These are phyloP conservation scores for Macrophya alboannulata DNA, from an alignment of 2,888 invertebrate species.

Conservation along the genomic window DNA sequence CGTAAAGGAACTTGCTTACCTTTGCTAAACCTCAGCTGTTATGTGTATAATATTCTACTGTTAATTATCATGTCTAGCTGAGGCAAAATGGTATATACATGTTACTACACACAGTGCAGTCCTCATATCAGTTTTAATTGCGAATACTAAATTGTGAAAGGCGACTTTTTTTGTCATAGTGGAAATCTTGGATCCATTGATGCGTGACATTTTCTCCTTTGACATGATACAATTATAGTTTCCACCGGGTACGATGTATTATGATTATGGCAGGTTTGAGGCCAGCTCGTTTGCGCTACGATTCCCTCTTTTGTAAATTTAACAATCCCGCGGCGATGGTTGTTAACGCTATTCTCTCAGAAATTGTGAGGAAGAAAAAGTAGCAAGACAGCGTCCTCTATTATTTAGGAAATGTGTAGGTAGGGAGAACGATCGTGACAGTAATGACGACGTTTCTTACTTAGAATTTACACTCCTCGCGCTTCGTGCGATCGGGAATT, in stretches of 20 bases:
- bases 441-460: neutral
- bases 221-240: neutral
- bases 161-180: no score
- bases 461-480: neutral
- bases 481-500: neutral
- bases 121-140: neutral
- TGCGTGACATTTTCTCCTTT: neutral
- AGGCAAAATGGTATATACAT: neutral
- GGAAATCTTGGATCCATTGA: neutral
- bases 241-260: neutral
- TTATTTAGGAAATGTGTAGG: neutral
- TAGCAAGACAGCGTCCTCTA: neutral
- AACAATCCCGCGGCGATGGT: neutral
- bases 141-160: neutral
- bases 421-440: neutral
- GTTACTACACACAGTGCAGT: neutral
- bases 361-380: neutral
- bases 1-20: neutral
- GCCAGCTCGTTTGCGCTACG: neutral
- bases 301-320: neutral
- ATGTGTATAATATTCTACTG: neutral
- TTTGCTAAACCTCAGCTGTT: constrained; percentile 1
- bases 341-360: neutral
- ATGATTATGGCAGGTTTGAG: neutral
- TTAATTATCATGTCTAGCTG: neutral